Conservation (phyloP, 2,113 vertebrate genomes). For the Phycodurus eques region DNA sequence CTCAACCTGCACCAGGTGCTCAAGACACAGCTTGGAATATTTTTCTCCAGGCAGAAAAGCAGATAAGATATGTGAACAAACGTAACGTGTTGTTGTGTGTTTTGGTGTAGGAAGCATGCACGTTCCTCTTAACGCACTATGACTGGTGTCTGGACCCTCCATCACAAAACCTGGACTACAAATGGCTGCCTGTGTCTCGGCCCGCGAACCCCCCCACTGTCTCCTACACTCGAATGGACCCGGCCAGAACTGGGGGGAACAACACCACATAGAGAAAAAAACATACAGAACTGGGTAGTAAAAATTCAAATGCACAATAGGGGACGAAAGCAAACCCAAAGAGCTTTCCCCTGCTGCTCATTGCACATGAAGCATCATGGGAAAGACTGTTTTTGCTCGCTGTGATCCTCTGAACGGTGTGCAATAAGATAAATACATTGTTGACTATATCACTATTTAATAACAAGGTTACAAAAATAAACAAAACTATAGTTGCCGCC, state of each 20-base stretch:
- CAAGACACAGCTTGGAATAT: background rate
- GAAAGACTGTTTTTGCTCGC: conserved; percentile 29
- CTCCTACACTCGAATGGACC: conserved; percentile 47
- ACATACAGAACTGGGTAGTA: background rate
- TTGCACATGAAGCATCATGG: conserved; percentile 27
- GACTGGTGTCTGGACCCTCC: conserved; percentile 61
- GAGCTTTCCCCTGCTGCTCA: conserved; percentile 22
- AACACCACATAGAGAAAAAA: conserved; percentile 23
- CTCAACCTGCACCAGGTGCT: no score
- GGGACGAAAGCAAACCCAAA: conserved; percentile 24
- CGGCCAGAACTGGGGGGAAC: conserved; percentile 14
- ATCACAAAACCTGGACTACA: conserved; percentile 55
- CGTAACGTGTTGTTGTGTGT: background rate
- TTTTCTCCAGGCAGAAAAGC: background rate
- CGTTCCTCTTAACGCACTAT: conserved; percentile 56
- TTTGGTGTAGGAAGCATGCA: conserved; percentile 46
- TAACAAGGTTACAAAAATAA: background rate
- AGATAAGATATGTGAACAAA: background rate
- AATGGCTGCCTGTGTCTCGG: conserved; percentile 68
- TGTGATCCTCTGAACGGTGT: conserved; percentile 14
- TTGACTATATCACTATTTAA: background rate
- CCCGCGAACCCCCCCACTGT: conserved; percentile 38
- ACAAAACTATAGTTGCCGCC: background rate
- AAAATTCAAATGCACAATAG: conserved; percentile 8
- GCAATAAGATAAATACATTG: background rate